Evolutionary conservation across 2,113 vertebrate genomes (phyloP), one percentile per base, ranked within the genome.

Genomic region (Spilogale gracilis): DNA sequence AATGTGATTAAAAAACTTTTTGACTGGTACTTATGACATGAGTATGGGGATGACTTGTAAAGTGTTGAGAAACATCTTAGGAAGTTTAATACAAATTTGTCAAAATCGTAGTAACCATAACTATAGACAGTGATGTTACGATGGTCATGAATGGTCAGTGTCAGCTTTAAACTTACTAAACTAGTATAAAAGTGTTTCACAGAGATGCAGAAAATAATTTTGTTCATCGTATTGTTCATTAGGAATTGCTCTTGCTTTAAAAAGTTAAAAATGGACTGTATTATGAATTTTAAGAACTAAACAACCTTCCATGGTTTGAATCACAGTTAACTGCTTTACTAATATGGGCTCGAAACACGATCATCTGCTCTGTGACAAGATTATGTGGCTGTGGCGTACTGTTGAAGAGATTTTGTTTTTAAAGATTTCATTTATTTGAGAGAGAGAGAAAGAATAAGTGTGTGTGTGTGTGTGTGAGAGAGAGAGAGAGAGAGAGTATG

Each of bases 251-350:
- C 7, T 65, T 60, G 25, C 32, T 61, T 61, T 93, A 69, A 84
- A 78, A 89, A 93, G 50, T 93, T 78, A 69, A 89, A 93, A 78
- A 69, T 27, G 16, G 23, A 32, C 76, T 43, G 1, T 65, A 25
- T 83, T 90, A 65, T 27, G 32, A 95, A 50, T 58, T 69, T 32
- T 91, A 74, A 83, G 67, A 54, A 95, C 58, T 61, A 90, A 83
- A 38, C 82, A 48, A 2, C 76, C 20, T 74, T 45, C 30, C 0
- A 21, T 79, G 38, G 30, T 32, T 79, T 91, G 38, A 69, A 89
- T 50, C 13, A 54, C 11, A n/a, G 13, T 71, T 71, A 45, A 38
- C 10, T 80, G 63, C 63, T 88, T 94, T 95, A 91, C 30, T 78
- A 18, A 30, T 9, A 27, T 48, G n/a, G 21, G 48, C 56, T 65